Evolutionary conservation across 2,113 vertebrate species (phyloP).

Genomic region (Phodopus roborovskii): DNA sequence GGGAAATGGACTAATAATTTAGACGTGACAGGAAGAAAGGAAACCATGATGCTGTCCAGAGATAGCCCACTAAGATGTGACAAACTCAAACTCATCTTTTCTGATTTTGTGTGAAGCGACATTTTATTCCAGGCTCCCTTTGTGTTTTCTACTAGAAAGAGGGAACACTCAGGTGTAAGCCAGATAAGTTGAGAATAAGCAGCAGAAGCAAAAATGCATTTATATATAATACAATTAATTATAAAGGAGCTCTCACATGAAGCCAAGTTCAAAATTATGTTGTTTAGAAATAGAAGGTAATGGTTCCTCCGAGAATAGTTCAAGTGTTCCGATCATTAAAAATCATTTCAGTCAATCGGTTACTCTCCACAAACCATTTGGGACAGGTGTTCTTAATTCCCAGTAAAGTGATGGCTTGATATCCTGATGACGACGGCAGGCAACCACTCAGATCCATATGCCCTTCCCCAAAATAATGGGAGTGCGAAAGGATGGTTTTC

Average conservation of each 20-base stretch:
- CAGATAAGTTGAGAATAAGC: not conserved
- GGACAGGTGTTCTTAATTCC: constrained; percentile 4
- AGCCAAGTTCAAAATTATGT: constrained; percentile 40
- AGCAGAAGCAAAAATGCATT: not conserved
- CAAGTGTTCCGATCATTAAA: constrained; percentile 49
- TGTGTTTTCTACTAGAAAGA: constrained; percentile 5
- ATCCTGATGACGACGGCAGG: not conserved
- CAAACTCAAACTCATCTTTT: not conserved
- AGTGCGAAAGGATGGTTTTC: not conserved
- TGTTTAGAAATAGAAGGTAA: constrained; percentile 30
- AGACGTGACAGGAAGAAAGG: not conserved
- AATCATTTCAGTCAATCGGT: constrained; percentile 15
- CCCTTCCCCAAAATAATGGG: not conserved
- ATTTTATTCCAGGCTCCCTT: not conserved
- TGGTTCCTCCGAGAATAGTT: constrained; percentile 16
- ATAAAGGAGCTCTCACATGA: not conserved
- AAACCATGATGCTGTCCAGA: not conserved
- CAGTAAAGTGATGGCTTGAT: constrained; percentile 35
- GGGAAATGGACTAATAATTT: not conserved
- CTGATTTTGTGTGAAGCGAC: not conserved
- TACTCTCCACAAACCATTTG: constrained; percentile 30
- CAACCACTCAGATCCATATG: not conserved
- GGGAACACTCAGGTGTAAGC: not conserved
- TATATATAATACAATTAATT: not conserved
- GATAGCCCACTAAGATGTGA: not conserved